A percentile compares a stretch with the other conserved stretches of the same genome.
Evolutionary conservation across 2,888 invertebrate genomes (phyloP).

Genomic region (Plemyria rubiginata): DNA sequence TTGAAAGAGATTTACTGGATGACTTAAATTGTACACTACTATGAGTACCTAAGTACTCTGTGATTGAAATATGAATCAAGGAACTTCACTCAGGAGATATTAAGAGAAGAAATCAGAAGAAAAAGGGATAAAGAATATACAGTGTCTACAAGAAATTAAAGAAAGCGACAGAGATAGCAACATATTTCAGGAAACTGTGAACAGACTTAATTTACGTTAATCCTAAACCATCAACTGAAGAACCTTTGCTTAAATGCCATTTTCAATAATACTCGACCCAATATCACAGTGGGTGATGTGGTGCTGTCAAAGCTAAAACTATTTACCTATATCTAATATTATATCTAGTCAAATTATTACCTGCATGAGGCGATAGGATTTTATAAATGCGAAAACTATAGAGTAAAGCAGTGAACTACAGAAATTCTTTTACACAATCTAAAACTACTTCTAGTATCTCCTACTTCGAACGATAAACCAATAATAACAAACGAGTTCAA

Average conservation of each 20-base stretch:
- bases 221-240: conserved; percentile 68
- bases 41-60: not conserved
- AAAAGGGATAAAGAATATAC: not conserved
- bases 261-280: conserved; percentile 64
- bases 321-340: conserved; percentile 39
- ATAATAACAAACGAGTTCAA: conserved; percentile 30
- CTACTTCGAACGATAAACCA: not conserved
- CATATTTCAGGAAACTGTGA: conserved; percentile 19
- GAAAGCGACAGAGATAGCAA: conserved; percentile 9
- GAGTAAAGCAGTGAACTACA: too few relatives aligned
- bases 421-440: not conserved
- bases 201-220: conserved; percentile 48
- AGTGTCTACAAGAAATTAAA: conserved; percentile 1
- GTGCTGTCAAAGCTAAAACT: conserved; percentile 38
- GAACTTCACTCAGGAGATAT: not conserved
- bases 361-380: too few relatives aligned
- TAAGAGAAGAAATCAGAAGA: not conserved
- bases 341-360: not conserved
- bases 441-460: conserved; percentile 19
- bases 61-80: not conserved
- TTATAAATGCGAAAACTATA: too few relatives aligned
- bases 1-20: too few relatives aligned
- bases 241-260: conserved; percentile 62
- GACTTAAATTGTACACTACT: too few relatives aligned
- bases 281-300: conserved; percentile 83